A percentile compares a stretch with the other conserved stretches of the same genome.
Conservation (phyloP, 92 coral and sea anemone species). For the Plumapathes pennacea region DNA sequence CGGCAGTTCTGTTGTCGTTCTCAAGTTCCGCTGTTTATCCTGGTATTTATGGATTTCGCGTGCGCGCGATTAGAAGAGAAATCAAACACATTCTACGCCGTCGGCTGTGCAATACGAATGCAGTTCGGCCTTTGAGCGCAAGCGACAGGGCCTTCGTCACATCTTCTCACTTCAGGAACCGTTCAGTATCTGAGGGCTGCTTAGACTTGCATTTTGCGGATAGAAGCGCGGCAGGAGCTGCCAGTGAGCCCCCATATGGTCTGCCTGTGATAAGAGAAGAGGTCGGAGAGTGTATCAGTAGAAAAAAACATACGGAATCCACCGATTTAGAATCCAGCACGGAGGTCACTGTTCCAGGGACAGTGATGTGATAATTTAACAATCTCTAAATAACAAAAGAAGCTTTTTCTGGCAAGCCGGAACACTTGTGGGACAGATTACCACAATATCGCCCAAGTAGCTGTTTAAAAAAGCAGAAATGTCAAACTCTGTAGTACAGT, state of each 20-base stretch:
- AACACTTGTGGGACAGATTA: no score
- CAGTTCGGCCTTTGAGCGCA: constrained; percentile 66
- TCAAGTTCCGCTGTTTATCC: constrained; percentile 70
- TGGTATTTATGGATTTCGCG: constrained; percentile 85
- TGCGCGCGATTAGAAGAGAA: constrained; percentile 73
- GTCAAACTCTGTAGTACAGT: no score
- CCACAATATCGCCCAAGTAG: no score
- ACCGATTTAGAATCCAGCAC: constrained; percentile 55
- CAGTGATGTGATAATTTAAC: no score
- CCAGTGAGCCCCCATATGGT: constrained; percentile 63
- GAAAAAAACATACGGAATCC: constrained; percentile 60
- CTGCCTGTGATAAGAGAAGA: constrained; percentile 77
- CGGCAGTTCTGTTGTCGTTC: constrained; percentile 56
- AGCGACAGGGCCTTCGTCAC: constrained; percentile 65
- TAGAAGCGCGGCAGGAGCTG: constrained; percentile 22
- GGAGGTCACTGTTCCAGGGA: no score
- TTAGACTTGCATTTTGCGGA: constrained; percentile 67
- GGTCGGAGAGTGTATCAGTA: constrained; percentile 34
- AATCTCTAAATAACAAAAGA: no score
- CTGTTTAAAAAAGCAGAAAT: no score
- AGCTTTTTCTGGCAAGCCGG: no score
- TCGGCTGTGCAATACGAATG: constrained; percentile 25
- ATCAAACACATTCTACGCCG: constrained; percentile 49
- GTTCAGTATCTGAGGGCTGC: constrained; percentile 88
- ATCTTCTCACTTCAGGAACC: constrained; percentile 62